These are phyloP conservation scores for Lagorchestes hirsutus DNA, from an alignment of 2,797 vertebrate genomes.

Conservation along the genomic window DNA sequence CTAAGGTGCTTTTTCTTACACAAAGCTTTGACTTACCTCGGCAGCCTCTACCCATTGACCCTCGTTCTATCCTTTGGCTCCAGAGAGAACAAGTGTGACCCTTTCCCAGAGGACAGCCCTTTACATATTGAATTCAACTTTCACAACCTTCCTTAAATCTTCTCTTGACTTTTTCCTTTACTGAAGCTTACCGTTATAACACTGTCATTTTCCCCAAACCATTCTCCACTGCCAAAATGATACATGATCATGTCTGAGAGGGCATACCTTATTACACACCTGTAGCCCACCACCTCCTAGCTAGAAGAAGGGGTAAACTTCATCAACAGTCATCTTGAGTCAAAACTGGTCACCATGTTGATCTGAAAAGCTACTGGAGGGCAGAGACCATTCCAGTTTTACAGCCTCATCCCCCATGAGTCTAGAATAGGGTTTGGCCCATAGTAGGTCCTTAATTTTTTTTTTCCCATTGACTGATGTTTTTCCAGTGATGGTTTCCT, in stretches of 20 bases:
- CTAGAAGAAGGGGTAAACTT: background rate
- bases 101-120: background rate
- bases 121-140: background rate
- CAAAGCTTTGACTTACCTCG: background rate
- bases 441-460: background rate
- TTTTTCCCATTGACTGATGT: background rate
- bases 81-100: background rate
- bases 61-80: background rate
- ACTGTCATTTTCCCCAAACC: background rate
- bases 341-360: background rate
- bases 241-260: background rate
- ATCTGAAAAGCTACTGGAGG: background rate
- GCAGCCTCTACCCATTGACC: background rate
- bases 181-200: background rate
- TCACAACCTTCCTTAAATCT: background rate
- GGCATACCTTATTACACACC: background rate
- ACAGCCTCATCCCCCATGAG: background rate
- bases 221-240: background rate
- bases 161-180: background rate
- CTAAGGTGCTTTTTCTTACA: background rate
- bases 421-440: background rate
- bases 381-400: background rate
- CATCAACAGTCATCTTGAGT: background rate
- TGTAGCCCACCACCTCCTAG: background rate
- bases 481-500: background rate